phyloP scores from a whole-genome alignment of 2,113 vertebrate genomes.

The Cyprinus carpio region DNA sequence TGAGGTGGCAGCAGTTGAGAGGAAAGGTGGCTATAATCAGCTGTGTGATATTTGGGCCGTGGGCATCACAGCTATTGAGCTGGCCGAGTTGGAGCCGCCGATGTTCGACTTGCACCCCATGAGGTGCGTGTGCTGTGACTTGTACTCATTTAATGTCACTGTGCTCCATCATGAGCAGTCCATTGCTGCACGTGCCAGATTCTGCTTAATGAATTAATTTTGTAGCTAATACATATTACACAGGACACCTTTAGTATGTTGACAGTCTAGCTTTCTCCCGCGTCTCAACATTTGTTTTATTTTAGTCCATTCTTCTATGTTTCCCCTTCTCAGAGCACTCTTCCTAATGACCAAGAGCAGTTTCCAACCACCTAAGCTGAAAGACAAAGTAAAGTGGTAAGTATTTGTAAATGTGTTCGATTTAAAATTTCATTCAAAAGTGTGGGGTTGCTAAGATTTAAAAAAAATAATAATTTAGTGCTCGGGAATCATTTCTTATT shows the following conservation, averaged over 20 bases:
- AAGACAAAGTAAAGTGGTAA: slow-evolving; percentile 98
- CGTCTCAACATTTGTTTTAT: not conserved
- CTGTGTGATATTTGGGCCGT: slow-evolving; percentile 98
- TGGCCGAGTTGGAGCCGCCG: slow-evolving; percentile 95
- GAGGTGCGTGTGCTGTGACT: slow-evolving; percentile 78
- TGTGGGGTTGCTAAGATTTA: too few relatives aligned
- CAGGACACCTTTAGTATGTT: not conserved
- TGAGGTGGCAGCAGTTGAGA: slow-evolving; percentile 97
- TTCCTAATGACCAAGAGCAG: slow-evolving; percentile 99
- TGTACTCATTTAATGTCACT: not conserved
- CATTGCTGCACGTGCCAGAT: not conserved
- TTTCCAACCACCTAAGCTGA: slow-evolving; percentile 97
- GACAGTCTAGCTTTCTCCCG: not conserved
- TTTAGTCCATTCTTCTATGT: slow-evolving; percentile 2
- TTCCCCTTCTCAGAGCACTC: slow-evolving; percentile 82
- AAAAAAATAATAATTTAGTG: too few relatives aligned
- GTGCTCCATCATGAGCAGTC: not conserved
- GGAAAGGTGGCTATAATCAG: slow-evolving; percentile 98
- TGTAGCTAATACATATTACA: not conserved
- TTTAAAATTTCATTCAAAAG: not conserved
- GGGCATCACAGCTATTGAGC: slow-evolving; percentile 96
- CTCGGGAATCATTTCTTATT: too few relatives aligned
- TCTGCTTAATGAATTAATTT: not conserved
- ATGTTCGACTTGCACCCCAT: slow-evolving; percentile 99
- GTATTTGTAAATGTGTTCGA: slow-evolving; percentile 20